Evolutionary conservation across 30 jellyfish, hydroid and myxozoan species (phyloP), one percentile per base, ranked within the genome.

Genomic region (Aurelia sp.): DNA sequence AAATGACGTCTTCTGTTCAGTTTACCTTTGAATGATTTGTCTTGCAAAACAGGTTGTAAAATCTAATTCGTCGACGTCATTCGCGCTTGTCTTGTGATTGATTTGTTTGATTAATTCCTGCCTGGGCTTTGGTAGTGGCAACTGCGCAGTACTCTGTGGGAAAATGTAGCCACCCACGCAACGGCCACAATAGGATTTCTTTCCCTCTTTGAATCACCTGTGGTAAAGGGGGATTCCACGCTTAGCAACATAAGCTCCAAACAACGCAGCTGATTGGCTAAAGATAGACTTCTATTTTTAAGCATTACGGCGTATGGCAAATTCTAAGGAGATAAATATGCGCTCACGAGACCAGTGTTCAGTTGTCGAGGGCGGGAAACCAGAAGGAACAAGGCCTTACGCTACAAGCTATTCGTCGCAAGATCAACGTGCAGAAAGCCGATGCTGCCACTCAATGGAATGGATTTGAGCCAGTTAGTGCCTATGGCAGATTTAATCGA

Each of bases 211-310:
- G 58, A 48, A 35, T 44, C 79, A 50, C 70, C 76, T 62, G 79
- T 78, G 79, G 89, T 64, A 10, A 18, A 9, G 33, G 87, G 73
- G 50, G 89, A 78, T 78, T 78, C 89, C 89, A 47, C 66, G 79
- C 89, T 35, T 78, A 78, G 89, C 89, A 55, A 78, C 89, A 73
- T 4, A 22, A 31, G 66, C 57, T 19, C 79, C 27, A 78, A 78
- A 69, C 58, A 63, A 58, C 53, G 47, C 85, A 63, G 68, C 21
- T 60, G 50, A 78, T 44, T 60, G 69, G 89, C 50, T 4, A 41
- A 27, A 27, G 47, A 62, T 76, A 57, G 86, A 66, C 13, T 8
- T 73, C 64, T 78, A 78, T 78, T 78, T 78, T 78, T 41, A 50
- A 78, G 55, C 47, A 78, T 78, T 78, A 78, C 89, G 27, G 89